Evolutionary conservation across 2,113 vertebrate species (phyloP).

Genomic region (Chaenogobius annularis): DNA sequence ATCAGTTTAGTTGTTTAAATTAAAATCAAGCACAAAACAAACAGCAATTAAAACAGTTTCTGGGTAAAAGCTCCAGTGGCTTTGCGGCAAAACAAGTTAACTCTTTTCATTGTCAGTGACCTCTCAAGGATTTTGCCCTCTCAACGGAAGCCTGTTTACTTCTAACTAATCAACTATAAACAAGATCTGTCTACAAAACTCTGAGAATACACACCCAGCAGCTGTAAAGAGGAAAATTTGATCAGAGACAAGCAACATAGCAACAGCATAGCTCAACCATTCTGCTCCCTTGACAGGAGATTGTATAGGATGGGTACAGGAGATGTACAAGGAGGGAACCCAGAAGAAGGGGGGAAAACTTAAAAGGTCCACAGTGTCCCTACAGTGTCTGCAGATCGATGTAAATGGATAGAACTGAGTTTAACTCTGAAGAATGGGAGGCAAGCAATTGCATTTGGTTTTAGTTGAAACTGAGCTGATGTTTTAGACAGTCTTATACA

Average conservation of each 20-base stretch:
- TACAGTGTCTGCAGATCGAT: conserved; percentile 7
- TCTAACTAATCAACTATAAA: conserved; percentile 59
- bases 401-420: conserved; percentile 8
- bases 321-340: not conserved
- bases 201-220: conserved; percentile 3
- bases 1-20: not conserved
- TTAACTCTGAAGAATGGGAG: conserved; percentile 19
- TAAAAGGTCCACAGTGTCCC: not conserved
- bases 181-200: conserved; percentile 25
- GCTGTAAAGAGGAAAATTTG: conserved; percentile 37
- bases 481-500: not conserved
- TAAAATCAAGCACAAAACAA: conserved; percentile 1
- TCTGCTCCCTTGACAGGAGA: not conserved
- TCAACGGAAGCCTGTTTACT: conserved; percentile 29
- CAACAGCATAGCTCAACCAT: conserved; percentile 37
- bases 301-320: conserved; percentile 18
- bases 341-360: not conserved
- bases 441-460: conserved; percentile 1
- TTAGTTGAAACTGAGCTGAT: conserved; percentile 1
- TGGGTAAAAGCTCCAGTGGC: conserved; percentile 46
- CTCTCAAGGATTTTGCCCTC: conserved; percentile 49
- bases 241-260: conserved; percentile 39
- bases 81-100: conserved; percentile 26
- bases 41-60: conserved; percentile 34
- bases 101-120: conserved; percentile 53